phyloP scores from a whole-genome alignment of 2,888 invertebrate genomes.

The Spodoptera picta region DNA sequence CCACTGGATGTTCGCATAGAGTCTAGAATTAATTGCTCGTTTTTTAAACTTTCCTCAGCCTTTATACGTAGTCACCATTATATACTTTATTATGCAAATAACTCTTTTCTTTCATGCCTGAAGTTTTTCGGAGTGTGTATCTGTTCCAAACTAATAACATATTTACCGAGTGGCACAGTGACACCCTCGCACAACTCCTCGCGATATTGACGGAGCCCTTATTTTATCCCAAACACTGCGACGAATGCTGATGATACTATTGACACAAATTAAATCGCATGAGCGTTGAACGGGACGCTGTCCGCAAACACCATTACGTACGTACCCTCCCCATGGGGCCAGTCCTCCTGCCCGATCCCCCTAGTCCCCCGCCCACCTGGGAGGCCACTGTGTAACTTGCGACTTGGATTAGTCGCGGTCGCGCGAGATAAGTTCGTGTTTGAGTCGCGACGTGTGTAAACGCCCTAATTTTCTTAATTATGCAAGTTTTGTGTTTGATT shows the following conservation, averaged over 20 bases:
- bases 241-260: conserved; percentile 46
- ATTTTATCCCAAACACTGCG: conserved; percentile 48
- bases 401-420: conserved; percentile 39
- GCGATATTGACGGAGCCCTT: conserved; percentile 20
- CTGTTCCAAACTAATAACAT: background rate
- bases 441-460: conserved; percentile 23
- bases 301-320: conserved; percentile 67
- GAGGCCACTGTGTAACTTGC: conserved; percentile 44
- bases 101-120: too few relatives aligned
- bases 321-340: conserved; percentile 15
- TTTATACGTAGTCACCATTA: too few relatives aligned
- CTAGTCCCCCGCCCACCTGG: background rate
- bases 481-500: conserved; percentile 40
- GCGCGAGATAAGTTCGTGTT: conserved; percentile 38
- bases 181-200: background rate
- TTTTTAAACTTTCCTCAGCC: too few relatives aligned
- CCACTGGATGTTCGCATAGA: too few relatives aligned
- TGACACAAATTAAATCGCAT: conserved; percentile 66
- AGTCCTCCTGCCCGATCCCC: background rate
- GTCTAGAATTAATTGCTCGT: too few relatives aligned
- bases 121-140: too few relatives aligned
- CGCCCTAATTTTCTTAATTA: conserved; percentile 40
- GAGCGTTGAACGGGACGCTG: conserved; percentile 55
- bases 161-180: background rate
- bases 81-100: too few relatives aligned